A percentile compares a stretch with the other conserved stretches of the same genome.
Conservation (phyloP, 1,140 invertebrate species). For the Pseudomyrmex gracilis region DNA sequence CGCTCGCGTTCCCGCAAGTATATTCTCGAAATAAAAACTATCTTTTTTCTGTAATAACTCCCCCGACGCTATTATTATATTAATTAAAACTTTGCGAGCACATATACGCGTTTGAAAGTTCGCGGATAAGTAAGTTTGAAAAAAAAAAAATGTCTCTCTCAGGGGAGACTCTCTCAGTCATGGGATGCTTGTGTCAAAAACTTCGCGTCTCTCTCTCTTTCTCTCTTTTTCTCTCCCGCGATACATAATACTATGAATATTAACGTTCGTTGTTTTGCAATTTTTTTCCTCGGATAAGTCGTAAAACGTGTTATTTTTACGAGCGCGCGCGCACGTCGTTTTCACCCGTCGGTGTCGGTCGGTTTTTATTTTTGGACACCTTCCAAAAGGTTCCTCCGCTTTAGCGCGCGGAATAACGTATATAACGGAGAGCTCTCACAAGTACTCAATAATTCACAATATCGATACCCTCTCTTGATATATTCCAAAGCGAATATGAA, state of each 20-base stretch:
- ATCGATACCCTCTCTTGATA: conserved; percentile 38
- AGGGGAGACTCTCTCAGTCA: neutral
- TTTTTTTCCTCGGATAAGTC: conserved; percentile 7
- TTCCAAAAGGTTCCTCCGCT: conserved; percentile 19
- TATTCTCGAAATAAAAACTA: neutral
- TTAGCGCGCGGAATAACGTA: conserved; percentile 13
- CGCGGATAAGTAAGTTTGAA: neutral
- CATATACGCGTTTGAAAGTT: too few species aligned
- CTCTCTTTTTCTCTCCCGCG: too few species aligned
- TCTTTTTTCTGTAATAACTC: neutral
- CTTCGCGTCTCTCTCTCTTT: too few species aligned
- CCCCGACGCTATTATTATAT: neutral
- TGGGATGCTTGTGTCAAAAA: neutral
- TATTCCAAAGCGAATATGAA: conserved; percentile 29
- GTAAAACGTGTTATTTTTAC: neutral
- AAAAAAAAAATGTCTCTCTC: neutral
- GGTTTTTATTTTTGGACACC: conserved; percentile 12
- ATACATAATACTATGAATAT: neutral
- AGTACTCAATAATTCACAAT: conserved; percentile 56
- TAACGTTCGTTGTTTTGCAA: neutral
- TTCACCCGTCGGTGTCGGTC: neutral
- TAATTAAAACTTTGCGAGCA: conserved; percentile 16
- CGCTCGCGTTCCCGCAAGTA: too few species aligned
- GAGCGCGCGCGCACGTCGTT: neutral
- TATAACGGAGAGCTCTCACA: conserved; percentile 26